A percentile compares a stretch with the other conserved stretches of the same genome.
Conservation (phyloP, 2,797 vertebrate species). For the Pagetopsis macropterus region DNA sequence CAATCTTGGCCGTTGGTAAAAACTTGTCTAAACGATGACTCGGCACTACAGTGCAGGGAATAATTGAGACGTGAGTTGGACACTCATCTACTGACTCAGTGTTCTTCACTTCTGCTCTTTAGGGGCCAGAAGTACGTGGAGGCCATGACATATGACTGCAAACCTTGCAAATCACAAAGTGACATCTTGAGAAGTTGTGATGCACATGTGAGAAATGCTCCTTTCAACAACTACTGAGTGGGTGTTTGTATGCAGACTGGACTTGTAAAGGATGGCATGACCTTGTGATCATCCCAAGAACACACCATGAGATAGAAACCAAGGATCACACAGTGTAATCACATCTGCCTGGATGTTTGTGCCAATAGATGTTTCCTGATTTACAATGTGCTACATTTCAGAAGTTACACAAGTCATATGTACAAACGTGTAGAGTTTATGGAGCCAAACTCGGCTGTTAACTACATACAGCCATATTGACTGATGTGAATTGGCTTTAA, state of each 20-base stretch:
- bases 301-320: conserved; percentile 18
- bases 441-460: not conserved
- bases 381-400: not conserved
- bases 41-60: conserved; percentile 67
- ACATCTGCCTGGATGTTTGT: conserved; percentile 34
- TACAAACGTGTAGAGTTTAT: not conserved
- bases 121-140: conserved; percentile 45
- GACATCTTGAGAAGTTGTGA: conserved; percentile 27
- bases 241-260: conserved; percentile 20
- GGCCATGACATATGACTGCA: conserved; percentile 59
- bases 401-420: not conserved
- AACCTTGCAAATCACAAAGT: conserved; percentile 43
- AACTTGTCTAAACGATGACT: conserved; percentile 82
- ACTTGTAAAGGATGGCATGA: conserved; percentile 31
- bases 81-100: conserved; percentile 65
- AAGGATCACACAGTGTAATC: conserved; percentile 6
- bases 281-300: conserved; percentile 44
- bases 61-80: conserved; percentile 73
- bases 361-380: conserved; percentile 14
- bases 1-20: conserved; percentile 83
- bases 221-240: conserved; percentile 11
- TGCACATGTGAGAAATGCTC: conserved; percentile 15
- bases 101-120: conserved; percentile 55
- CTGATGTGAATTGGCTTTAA: conserved; percentile 4
- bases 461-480: not conserved